Conservation (phyloP, 2,113 vertebrate genomes). For the Taurulus bubalis region DNA sequence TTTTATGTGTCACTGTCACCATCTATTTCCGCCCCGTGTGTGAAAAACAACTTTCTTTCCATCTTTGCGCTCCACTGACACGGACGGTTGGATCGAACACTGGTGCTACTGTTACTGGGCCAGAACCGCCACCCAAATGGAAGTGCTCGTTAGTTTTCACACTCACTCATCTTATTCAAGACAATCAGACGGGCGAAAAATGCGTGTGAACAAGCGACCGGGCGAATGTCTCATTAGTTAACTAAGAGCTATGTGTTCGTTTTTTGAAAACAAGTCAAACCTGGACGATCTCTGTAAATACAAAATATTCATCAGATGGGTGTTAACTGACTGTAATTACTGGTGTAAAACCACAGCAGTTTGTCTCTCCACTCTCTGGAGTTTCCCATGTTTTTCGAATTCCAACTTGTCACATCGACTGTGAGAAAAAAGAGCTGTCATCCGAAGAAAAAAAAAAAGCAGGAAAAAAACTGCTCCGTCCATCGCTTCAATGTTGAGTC, state of each 20-base stretch:
- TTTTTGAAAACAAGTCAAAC: constrained; percentile 40
- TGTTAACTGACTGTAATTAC: constrained; percentile 75
- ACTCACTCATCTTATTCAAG: background rate
- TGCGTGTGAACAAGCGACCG: background rate
- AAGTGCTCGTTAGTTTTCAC: constrained; percentile 37
- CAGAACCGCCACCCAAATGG: constrained; percentile 51
- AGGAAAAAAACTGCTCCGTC: constrained; percentile 3
- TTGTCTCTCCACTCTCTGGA: constrained; percentile 66
- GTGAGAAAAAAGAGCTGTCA: constrained; percentile 67
- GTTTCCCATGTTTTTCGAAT: constrained; percentile 76
- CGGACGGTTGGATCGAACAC: constrained; percentile 36
- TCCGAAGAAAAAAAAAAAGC: background rate
- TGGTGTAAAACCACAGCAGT: constrained; percentile 67
- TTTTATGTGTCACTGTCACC: constrained; percentile 78
- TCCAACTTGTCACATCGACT: constrained; percentile 65
- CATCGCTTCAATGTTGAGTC: constrained; percentile 49
- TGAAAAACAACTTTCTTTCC: constrained; percentile 75
- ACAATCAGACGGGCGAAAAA: constrained; percentile 9
- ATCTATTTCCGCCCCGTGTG: constrained; percentile 71
- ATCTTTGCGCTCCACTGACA: constrained; percentile 48
- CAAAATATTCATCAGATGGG: constrained; percentile 59
- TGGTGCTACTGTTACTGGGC: constrained; percentile 61
- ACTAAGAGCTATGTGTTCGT: constrained; percentile 3
- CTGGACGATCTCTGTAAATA: constrained; percentile 56
- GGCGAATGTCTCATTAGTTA: constrained; percentile 12